Evolutionary conservation across 2,888 invertebrate species (phyloP).

Genomic region (Pseudanteris insignis): DNA sequence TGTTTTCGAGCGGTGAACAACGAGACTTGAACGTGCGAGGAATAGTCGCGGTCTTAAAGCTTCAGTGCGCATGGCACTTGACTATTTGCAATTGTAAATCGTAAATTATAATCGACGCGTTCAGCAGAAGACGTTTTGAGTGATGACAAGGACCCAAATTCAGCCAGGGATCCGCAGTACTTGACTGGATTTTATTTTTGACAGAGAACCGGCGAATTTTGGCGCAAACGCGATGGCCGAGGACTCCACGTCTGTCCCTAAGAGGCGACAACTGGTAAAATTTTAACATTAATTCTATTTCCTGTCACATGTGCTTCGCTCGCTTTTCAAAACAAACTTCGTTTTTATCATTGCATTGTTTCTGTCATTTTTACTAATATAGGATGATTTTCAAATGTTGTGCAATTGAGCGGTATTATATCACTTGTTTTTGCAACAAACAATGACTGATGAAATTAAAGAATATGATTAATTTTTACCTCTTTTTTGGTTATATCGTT

Average conservation of each 20-base stretch:
- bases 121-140: conserved; percentile 33
- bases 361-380: background rate
- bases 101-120: background rate
- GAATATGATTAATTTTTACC: too few relatives aligned
- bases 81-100: background rate
- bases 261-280: conserved; percentile 65
- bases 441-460: too few relatives aligned
- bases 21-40: too few relatives aligned
- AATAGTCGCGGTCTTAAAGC: background rate
- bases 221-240: conserved; percentile 61
- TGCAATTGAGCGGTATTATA: too few relatives aligned
- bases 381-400: too few relatives aligned
- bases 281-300: conserved; percentile 43
- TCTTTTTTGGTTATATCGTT: too few relatives aligned
- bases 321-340: conserved; percentile 35
- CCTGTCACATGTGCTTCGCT: conserved; percentile 22
- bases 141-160: conserved; percentile 22
- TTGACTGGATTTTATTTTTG: conserved; percentile 8
- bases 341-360: conserved; percentile 9
- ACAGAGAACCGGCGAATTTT: conserved; percentile 49
- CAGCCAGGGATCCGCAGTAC: background rate
- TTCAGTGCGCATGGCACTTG: background rate
- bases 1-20: background rate
- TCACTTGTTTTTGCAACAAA: too few relatives aligned
- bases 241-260: conserved; percentile 59